Percentiles rank a stretch among this genome's conserved stretches.
Conservation (phyloP, 2,113 vertebrate genomes). For the Mandrillus leucophaeus region DNA sequence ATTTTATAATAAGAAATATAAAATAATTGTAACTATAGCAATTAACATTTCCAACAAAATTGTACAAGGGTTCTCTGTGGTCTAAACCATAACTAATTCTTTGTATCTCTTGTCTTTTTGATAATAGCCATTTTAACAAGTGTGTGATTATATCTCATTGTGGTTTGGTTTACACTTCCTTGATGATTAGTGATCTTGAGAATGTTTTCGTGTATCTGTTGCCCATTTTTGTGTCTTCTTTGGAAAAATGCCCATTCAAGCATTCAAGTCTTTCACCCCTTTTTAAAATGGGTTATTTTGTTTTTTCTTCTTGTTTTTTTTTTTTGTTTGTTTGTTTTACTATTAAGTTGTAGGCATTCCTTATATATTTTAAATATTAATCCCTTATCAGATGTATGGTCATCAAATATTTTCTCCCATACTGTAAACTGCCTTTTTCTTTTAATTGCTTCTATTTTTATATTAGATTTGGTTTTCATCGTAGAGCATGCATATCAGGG, state of each 20-base stretch:
- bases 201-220: not conserved
- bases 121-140: not conserved
- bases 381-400: not conserved
- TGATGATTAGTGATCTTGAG: not conserved
- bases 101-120: not conserved
- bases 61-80: not conserved
- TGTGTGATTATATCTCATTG: not conserved
- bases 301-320: no score
- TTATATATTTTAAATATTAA: not conserved
- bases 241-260: not conserved
- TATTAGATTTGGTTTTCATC: conserved; percentile 88
- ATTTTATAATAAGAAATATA: not conserved
- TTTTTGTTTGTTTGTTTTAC: not conserved
- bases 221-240: not conserved
- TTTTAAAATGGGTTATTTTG: not conserved
- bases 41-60: not conserved
- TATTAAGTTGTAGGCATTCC: not conserved
- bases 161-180: not conserved
- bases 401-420: not conserved
- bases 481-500: conserved; percentile 84
- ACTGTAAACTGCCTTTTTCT: not conserved
- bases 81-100: not conserved
- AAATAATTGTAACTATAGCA: not conserved
- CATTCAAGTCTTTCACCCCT: not conserved
- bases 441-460: conserved; percentile 40